phyloP scores from a whole-genome alignment of 2,888 invertebrate genomes.

The Hyposoter dolosus region DNA sequence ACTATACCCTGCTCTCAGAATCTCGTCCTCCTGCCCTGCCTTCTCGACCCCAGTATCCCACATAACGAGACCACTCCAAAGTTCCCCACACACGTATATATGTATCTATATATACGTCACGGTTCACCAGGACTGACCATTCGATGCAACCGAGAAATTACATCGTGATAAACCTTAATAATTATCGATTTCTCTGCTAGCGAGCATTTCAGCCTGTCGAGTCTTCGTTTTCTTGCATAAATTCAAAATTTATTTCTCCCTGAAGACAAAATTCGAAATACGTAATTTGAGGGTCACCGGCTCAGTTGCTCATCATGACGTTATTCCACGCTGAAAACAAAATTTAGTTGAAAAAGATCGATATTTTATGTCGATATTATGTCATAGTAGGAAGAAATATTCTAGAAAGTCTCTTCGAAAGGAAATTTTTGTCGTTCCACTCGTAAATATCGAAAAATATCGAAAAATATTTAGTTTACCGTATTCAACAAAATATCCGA shows the following conservation, averaged over 20 bases:
- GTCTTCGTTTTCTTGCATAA: too few species aligned
- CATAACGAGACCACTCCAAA: constrained; percentile 42
- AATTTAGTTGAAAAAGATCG: too few species aligned
- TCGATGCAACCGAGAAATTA: neutral
- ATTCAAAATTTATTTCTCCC: too few species aligned
- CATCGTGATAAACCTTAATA: neutral
- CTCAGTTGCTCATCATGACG: neutral
- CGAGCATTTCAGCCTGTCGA: too few species aligned
- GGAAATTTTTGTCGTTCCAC: too few species aligned
- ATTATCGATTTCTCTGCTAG: neutral
- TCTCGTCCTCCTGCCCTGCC: neutral
- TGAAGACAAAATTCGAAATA: neutral
- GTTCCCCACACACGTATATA: neutral
- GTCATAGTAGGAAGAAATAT: too few species aligned
- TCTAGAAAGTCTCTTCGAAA: too few species aligned
- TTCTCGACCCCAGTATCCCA: constrained; percentile 7
- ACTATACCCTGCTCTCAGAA: constrained; percentile 34
- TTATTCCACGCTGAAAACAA: too few species aligned
- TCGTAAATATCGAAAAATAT: too few species aligned
- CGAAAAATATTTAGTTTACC: too few species aligned
- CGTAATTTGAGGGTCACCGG: neutral
- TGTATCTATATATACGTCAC: neutral
- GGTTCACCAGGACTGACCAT: constrained; percentile 28
- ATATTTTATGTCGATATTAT: too few species aligned
- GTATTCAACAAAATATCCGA: too few species aligned